A percentile compares a stretch with the other conserved stretches of the same genome.
Evolutionary conservation across 2,888 invertebrate species (phyloP).

Genomic region (Sussaba pulchella): DNA sequence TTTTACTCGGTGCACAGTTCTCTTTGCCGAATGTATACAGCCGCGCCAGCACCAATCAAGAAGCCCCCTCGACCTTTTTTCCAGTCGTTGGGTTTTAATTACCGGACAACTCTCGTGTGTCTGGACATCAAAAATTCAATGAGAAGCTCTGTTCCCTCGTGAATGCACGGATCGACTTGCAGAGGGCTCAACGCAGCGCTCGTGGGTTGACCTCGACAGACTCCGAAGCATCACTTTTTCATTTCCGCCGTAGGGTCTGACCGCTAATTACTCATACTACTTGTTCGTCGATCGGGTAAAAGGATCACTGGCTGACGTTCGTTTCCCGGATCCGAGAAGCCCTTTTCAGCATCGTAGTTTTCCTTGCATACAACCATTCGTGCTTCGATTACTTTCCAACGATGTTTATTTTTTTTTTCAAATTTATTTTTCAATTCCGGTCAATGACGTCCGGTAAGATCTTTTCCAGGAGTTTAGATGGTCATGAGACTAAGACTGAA

Average conservation of each 20-base stretch:
- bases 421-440: no score
- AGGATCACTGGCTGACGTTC: not conserved
- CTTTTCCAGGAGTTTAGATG: no score
- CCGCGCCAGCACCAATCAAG: conserved; percentile 30
- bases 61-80: conserved; percentile 49
- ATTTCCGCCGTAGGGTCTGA: conserved; percentile 12
- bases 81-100: conserved; percentile 42
- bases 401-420: no score
- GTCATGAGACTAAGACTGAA: no score
- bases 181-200: not conserved
- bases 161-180: conserved; percentile 20
- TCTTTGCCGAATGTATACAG: not conserved
- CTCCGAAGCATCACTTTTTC: not conserved
- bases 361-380: not conserved
- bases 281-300: not conserved
- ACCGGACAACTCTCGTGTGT: not conserved
- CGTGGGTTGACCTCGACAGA: not conserved
- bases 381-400: no score
- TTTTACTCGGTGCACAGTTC: conserved; percentile 1
- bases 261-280: conserved; percentile 11
- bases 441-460: no score
- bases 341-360: not conserved
- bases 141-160: conserved; percentile 29
- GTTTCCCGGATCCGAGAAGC: not conserved
- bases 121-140: conserved; percentile 51